Base-by-base conservation (phyloP, 2,888 invertebrate species). In the Tenthredo mesomela region DNA sequence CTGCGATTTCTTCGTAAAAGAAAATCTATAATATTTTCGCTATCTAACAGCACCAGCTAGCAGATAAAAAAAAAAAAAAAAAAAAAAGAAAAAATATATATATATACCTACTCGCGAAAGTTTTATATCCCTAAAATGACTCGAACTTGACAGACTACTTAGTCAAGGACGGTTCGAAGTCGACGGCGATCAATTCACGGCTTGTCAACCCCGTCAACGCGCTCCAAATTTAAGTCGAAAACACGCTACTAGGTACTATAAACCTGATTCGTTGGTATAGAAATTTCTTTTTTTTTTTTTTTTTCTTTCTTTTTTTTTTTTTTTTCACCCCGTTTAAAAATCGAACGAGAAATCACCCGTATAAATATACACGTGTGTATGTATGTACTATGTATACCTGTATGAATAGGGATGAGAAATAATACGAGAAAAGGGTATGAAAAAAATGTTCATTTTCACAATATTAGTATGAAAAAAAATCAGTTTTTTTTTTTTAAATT, bases 91-190 rank as follows among this genome's bases (percentile, higher is more conserved):
- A n/a, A n/a, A n/a, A n/a, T n/a, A n/a, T n/a, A n/a, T n/a, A n/a
- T n/a, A 54, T 7, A 54, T 7, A 7, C 1, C 18, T 18, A 50
- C 18, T 21, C n/a, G 3, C 47, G 21, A 70, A 70, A 70, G 33
- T 37, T 33, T 70, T 37, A 37, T 37, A 18, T 43, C n/a, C 18
- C 43, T 40, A 40, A 73, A 73, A 73, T 73, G 71, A 40, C 71
- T 73, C 71, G n/a, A 73, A 73, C 71, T 40, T 73, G 71, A 73
- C 71, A 73, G 71, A 40, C 40, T 73, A 73, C 71, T 73, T 73
- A 73, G 40, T n/a, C 43, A 73, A 43, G 71, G 43, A 73, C 71
- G 71, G 40, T 43, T 73, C 29, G 40, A 73, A 73, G 71, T 73
- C 43, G 40, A 43, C 43, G 40, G 40, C 43, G 71, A 73, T 73